Base-by-base conservation (phyloP, 1,140 invertebrate species). In the Odontomachus brunneus region DNA sequence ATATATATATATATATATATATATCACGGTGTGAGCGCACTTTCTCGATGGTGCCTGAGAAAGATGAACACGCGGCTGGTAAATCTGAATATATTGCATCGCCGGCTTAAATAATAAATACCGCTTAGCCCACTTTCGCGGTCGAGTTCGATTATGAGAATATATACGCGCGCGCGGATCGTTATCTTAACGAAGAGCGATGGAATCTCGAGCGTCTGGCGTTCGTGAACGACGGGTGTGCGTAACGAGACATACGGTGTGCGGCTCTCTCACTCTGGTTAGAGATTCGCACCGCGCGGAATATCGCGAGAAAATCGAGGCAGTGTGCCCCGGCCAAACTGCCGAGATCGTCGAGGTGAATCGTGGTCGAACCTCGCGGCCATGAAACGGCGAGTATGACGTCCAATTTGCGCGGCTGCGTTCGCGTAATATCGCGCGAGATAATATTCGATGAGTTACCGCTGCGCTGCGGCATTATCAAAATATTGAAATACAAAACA, bases 401-500 rank as follows among this genome's bases (percentile, higher is more conserved):
- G 22, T 55, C 55, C 38, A 51, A 76, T 76, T 76, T 76, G 26
- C n/a, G 24, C 62, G 19, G 19, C 17, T 53, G 55, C 19, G 33
- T 80, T 80, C 57, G 75, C 51, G 22, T 80, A 80, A 80, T 71
- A 80, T 71, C 51, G 11, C 17, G n/a, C 22, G 22, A 67, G 33
- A 80, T 80, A 71, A 80, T 59, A 48, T 69, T 26, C 65, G 38
- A 29, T 3, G 1, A 29, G 33, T 26, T 15, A 19, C 38, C 73
- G 11, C 1, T 15, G 4, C 14, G 48, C 38, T 3, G 26, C 17
- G 17, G 51, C 14, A 48, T 57, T 57, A 29, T 29, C 24, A 69
- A 57, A 80, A 80, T 71, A 80, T 80, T 80, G 69, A 44, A 71
- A 48, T 14, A 59, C 65, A 80, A 57, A 80, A 22, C n/a, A 80